These are phyloP conservation scores for Metopolophium dirhodum DNA, from an alignment of 1,140 invertebrate genomes.

Conservation along the genomic window DNA sequence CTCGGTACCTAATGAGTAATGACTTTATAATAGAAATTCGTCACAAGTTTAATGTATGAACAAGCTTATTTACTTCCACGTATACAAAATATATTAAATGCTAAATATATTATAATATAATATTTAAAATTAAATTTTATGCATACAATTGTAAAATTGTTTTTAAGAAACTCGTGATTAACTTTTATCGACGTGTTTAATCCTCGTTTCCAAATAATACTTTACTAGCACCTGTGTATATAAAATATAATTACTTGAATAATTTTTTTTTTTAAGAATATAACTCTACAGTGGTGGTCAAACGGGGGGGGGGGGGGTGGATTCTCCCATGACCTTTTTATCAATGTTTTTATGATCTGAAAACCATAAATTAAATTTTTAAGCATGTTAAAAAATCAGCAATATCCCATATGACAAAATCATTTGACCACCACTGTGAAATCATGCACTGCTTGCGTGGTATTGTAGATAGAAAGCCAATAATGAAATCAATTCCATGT, in stretches of 20 bases:
- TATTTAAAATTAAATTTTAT: not conserved
- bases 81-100: not conserved
- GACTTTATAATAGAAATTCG: not conserved
- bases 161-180: not conserved
- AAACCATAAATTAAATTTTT: too few relatives aligned
- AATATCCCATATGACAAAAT: too few relatives aligned
- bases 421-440: too few relatives aligned
- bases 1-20: not conserved
- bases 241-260: too few relatives aligned
- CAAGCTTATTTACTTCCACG: not conserved
- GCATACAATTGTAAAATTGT: not conserved
- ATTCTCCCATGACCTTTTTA: too few relatives aligned
- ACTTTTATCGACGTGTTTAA: not conserved
- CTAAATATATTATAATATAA: not conserved
- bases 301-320: too few relatives aligned
- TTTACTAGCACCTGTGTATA: not conserved
- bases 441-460: not conserved
- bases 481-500: not conserved
- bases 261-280: too few relatives aligned
- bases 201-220: not conserved
- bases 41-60: not conserved
- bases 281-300: too few relatives aligned
- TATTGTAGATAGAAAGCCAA: not conserved
- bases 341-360: too few relatives aligned
- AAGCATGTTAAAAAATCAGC: too few relatives aligned